These are phyloP conservation scores for Crax fasciolata DNA, from an alignment of 2,797 vertebrate species.

Conservation along the genomic window DNA sequence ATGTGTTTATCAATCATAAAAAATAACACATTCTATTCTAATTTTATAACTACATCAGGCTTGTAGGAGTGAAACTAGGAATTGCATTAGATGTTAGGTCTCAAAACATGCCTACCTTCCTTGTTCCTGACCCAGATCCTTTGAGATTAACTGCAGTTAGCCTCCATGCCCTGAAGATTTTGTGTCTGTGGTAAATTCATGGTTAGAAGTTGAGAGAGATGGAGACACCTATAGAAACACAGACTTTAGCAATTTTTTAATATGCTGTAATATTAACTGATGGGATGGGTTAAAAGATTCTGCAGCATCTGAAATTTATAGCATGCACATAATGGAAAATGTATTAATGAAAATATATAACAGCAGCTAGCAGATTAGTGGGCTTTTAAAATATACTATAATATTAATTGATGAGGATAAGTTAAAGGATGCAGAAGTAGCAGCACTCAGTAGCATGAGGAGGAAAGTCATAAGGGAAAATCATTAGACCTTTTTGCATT, in stretches of 20 bases:
- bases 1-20: not conserved
- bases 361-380: not conserved
- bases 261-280: not conserved
- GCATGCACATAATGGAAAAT: not conserved
- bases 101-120: not conserved
- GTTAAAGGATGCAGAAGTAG: not conserved
- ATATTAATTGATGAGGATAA: not conserved
- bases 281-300: not conserved
- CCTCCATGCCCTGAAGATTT: not conserved
- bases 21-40: not conserved
- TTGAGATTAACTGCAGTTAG: not conserved
- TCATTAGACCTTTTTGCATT: not conserved
- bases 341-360: not conserved
- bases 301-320: not conserved
- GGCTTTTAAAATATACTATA: not conserved
- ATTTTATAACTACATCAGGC: accelerated
- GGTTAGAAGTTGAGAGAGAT: not conserved
- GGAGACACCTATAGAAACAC: not conserved
- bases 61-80: not conserved
- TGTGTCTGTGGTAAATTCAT: not conserved
- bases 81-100: not conserved
- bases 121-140: not conserved
- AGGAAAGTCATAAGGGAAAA: not conserved
- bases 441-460: not conserved
- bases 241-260: not conserved